phyloP scores from a whole-genome alignment of 2,888 invertebrate genomes.

The Xylophagus ater region DNA sequence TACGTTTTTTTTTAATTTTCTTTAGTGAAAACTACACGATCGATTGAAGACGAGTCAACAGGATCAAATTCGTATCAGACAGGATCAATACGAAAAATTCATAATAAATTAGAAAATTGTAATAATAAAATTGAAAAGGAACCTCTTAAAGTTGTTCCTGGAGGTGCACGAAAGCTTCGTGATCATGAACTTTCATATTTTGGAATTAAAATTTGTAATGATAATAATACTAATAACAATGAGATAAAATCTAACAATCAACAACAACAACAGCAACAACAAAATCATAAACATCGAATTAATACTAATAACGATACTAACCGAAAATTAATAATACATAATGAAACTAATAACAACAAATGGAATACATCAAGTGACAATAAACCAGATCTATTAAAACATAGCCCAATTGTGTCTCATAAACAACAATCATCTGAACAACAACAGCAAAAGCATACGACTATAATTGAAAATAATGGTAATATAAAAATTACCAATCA shows the following conservation, averaged over 20 bases:
- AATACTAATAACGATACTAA: conserved; percentile 4
- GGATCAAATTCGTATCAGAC: conserved; percentile 1
- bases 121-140: too few relatives aligned
- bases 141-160: conserved; percentile 32
- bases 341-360: conserved; percentile 22
- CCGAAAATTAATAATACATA: conserved; percentile 12
- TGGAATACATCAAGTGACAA: conserved; percentile 33
- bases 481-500: neutral
- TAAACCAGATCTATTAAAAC: conserved; percentile 35
- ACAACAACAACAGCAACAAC: conserved; percentile 1
- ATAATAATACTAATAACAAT: neutral
- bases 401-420: conserved; percentile 29
- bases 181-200: conserved; percentile 51
- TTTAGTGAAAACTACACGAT: conserved; percentile 9
- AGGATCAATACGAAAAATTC: conserved; percentile 1
- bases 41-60: conserved; percentile 3
- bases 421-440: neutral
- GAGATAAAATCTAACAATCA: too few relatives aligned
- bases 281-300: neutral
- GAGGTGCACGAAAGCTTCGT: conserved; percentile 43
- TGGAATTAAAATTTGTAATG: conserved; percentile 32
- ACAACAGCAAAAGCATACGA: neutral
- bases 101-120: neutral
- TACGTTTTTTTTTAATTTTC: neutral
- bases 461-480: neutral